A percentile compares a stretch with the other conserved stretches of the same genome.
These are phyloP conservation scores for Chaenodraco wilsoni DNA, from an alignment of 2,797 vertebrate genomes.

Conservation along the genomic window DNA sequence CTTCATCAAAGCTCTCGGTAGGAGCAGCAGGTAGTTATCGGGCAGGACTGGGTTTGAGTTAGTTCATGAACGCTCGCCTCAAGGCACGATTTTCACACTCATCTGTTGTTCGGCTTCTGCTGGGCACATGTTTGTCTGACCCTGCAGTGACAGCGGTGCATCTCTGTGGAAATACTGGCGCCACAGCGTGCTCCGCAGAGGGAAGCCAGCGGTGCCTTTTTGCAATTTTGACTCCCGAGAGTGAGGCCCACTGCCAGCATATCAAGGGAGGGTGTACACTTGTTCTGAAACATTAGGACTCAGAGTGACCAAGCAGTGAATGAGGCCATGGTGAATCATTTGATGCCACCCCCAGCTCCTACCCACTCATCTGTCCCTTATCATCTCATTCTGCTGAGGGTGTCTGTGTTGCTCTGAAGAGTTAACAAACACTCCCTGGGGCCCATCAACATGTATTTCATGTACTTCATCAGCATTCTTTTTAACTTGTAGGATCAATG, in stretches of 20 bases:
- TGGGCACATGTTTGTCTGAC: constrained; percentile 47
- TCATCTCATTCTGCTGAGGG: constrained; percentile 54
- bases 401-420: constrained; percentile 48
- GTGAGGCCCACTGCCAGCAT: constrained; percentile 44
- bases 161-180: constrained; percentile 33
- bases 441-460: constrained; percentile 63
- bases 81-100: constrained; percentile 57
- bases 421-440: constrained; percentile 44
- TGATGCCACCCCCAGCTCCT: constrained; percentile 59
- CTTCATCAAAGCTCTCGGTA: constrained; percentile 57
- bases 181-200: constrained; percentile 13
- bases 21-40: constrained; percentile 57
- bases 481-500: constrained; percentile 40
- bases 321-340: constrained; percentile 63
- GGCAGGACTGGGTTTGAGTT: constrained; percentile 43
- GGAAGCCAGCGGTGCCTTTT: constrained; percentile 28
- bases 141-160: constrained; percentile 22
- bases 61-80: constrained; percentile 53
- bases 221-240: constrained; percentile 48
- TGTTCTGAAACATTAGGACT: constrained; percentile 61
- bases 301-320: constrained; percentile 67
- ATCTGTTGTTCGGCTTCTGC: constrained; percentile 51
- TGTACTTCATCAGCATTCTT: constrained; percentile 59
- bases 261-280: constrained; percentile 65
- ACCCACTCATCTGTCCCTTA: constrained; percentile 72